These are phyloP conservation scores for Idaea straminata DNA, from an alignment of 2,888 invertebrate genomes.

Conservation along the genomic window DNA sequence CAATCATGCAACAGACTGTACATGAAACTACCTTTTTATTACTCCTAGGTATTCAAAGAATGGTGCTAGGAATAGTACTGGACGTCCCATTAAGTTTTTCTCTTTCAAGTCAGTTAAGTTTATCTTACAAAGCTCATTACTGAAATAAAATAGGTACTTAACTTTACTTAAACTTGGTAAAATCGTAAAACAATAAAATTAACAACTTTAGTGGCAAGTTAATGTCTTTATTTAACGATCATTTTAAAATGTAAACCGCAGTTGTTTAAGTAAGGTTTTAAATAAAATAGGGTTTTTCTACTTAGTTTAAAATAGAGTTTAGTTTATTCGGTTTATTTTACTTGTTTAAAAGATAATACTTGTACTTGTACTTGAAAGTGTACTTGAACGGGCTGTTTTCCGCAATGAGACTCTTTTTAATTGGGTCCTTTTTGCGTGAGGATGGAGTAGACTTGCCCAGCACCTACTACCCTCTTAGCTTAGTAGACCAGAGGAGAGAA, in stretches of 20 bases:
- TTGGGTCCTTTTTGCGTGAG: too few relatives aligned
- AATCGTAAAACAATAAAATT: not conserved
- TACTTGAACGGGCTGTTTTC: too few relatives aligned
- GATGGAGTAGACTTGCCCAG: too few relatives aligned
- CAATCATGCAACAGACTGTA: too few relatives aligned
- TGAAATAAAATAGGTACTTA: not conserved
- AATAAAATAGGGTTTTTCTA: not conserved
- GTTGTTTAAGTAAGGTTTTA: not conserved
- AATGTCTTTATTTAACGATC: not conserved
- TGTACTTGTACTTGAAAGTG: too few relatives aligned
- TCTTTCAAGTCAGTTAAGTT: not conserved
- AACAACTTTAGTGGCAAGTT: not conserved
- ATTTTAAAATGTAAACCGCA: not conserved
- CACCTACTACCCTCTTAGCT: too few relatives aligned
- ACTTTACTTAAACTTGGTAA: not conserved
- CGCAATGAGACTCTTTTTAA: too few relatives aligned
- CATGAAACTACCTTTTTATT: too few relatives aligned
- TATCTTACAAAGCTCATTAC: not conserved
- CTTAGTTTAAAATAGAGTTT: not conserved
- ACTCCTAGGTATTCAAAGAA: too few relatives aligned
- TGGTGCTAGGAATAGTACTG: too few relatives aligned
- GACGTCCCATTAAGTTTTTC: not conserved
- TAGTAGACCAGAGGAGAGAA: too few relatives aligned
- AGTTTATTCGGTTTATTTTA: not conserved
- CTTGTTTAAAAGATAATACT: not conserved